Evolutionary conservation across 1,140 invertebrate species (phyloP).

Genomic region (Pogonomyrmex barbatus): DNA sequence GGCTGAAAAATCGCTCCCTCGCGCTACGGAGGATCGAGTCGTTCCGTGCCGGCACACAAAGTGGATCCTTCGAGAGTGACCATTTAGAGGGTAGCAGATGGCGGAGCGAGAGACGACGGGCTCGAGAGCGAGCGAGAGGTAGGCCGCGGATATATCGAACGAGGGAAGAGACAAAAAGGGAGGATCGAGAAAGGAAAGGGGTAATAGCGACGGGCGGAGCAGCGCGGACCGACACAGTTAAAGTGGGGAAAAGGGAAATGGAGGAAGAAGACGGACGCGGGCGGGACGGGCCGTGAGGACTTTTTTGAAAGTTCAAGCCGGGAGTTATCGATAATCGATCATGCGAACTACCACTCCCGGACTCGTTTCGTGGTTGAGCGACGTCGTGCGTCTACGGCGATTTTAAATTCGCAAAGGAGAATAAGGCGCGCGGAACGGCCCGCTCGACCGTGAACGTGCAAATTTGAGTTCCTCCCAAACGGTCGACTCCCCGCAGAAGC

Average conservation of each 20-base stretch:
- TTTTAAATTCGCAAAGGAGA: conserved; percentile 51
- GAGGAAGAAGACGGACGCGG: conserved; percentile 26
- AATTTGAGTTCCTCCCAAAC: conserved; percentile 37
- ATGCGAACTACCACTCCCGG: conserved; percentile 47
- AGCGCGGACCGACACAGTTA: conserved; percentile 27
- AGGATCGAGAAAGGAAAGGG: conserved; percentile 37
- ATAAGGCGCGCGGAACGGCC: conserved; percentile 11
- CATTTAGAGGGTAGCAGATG: conserved; percentile 49
- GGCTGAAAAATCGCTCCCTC: conserved; percentile 46
- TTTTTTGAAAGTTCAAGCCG: conserved; percentile 53
- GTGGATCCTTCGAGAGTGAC: conserved; percentile 44
- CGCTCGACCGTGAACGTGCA: conserved; percentile 48
- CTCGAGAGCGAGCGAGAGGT: background rate
- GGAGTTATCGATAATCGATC: conserved; percentile 64
- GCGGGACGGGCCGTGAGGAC: conserved; percentile 10
- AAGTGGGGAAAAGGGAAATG: conserved; percentile 50
- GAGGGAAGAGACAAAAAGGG: conserved; percentile 51
- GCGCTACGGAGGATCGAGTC: conserved; percentile 37
- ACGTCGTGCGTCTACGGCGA: conserved; percentile 56
- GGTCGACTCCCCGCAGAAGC: conserved; percentile 19
- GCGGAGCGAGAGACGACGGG: background rate
- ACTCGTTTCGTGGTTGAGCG: conserved; percentile 61
- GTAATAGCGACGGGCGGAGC: conserved; percentile 33
- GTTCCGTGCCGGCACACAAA: conserved; percentile 16
- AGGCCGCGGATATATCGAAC: conserved; percentile 49